Evolutionary conservation across 2,797 vertebrate species (phyloP), one percentile per base, ranked within the genome.

Genomic region (Neostethus bicornis): DNA sequence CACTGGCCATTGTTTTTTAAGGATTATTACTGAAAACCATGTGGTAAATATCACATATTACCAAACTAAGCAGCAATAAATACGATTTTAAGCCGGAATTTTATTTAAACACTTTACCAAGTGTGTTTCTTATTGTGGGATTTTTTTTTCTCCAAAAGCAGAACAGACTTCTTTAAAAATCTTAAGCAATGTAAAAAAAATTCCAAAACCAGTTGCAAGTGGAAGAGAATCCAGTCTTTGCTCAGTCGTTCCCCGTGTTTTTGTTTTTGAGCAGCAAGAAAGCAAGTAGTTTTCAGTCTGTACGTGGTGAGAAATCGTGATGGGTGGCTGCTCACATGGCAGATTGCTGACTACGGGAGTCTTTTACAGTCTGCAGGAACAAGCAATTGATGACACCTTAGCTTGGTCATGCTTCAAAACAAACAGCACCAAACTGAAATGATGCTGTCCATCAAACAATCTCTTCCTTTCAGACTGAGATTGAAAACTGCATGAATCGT

Each of bases 291-390:
- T 44, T 43, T 20, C 42, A 38, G 52, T 64, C 61, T 67, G 65
- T 64, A 46, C 58, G 72, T 59, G 61, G 52, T 69, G 71, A 71
- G 24, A 41, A 63, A n/a, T 66, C 38, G 65, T 73, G 79, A 81
- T 73, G 82, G 81, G 60, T 65, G 67, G 67, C 53, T 77, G 81
- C 71, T 76, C 65, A 77, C 44, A 75, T 77, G 83, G 85, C 87
- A 89, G 87, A 89, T 80, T 87, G 85, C 81, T 79, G 87, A 90
- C 87, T 75, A 84, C 70, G 67, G 82, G 83, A 79, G 78, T 73
- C 73, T 77, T 78, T 85, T 69, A 79, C 69, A 79, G 84, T 85
- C 85, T 85, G 81, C 85, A 85, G 63, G 86, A 90, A 80, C 44
- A 79, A 62, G 44, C 51, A 71, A 75, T 79, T 71, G 80, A 77